Evolutionary conservation across 2,113 vertebrate species (phyloP).

Genomic region (Charina bottae): DNA sequence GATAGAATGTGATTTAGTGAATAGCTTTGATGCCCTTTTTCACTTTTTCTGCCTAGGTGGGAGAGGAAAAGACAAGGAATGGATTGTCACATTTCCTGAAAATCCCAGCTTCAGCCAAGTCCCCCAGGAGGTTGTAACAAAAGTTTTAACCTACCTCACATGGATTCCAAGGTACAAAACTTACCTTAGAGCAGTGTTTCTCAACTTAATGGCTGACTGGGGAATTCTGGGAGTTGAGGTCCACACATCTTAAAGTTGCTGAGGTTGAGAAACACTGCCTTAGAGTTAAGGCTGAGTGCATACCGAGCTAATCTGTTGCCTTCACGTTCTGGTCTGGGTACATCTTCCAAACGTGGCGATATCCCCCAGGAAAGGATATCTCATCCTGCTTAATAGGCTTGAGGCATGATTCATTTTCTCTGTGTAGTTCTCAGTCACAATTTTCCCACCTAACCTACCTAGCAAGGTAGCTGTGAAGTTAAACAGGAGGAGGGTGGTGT

Average conservation of each 20-base stretch:
- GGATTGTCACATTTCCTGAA: constrained; percentile 95
- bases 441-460: neutral
- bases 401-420: neutral
- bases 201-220: no score
- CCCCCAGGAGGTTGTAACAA: constrained; percentile 83
- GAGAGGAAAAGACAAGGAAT: constrained; percentile 87
- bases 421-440: no score
- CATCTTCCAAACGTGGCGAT: neutral
- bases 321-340: fast-evolving
- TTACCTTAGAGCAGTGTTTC: constrained; percentile 2
- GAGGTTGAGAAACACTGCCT: neutral
- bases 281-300: neutral
- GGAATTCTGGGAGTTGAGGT: no score
- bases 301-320: fast-evolving
- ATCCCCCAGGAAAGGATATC: neutral
- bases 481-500: no score
- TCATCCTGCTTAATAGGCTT: no score
- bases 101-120: constrained; percentile 87
- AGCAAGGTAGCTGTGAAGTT: neutral
- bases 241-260: no score
- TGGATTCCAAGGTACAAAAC: constrained; percentile 84
- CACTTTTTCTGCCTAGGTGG: constrained; percentile 80
- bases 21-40: neutral
- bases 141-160: constrained; percentile 89
- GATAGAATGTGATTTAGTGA: neutral